These are phyloP conservation scores for Bradysia coprophila DNA, from an alignment of 1,140 invertebrate species.

Conservation along the genomic window DNA sequence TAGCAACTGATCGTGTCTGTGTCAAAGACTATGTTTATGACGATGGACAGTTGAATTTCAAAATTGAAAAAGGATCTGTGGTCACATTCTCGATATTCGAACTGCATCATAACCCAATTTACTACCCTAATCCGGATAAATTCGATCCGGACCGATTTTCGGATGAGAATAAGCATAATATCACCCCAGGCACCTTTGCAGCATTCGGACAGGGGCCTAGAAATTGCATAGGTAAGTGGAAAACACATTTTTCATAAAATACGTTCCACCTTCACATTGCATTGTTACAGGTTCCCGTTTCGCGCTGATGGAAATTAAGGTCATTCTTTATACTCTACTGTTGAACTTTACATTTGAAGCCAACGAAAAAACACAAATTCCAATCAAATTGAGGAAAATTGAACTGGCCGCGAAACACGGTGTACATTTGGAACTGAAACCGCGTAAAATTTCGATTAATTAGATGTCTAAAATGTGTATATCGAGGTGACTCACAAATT, in stretches of 20 bases:
- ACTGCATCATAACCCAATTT: conserved; percentile 26
- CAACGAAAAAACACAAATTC: conserved; percentile 4
- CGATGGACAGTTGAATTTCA: conserved; percentile 6
- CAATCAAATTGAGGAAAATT: conserved; percentile 13
- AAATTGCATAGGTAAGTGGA: conserved; percentile 22
- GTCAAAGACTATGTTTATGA: conserved; percentile 12
- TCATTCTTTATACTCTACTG: conserved; percentile 21
- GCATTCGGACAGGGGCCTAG: conserved; percentile 27
- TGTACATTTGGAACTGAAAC: conserved; percentile 17
- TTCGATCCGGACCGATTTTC: conserved; percentile 33
- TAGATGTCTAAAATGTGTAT: too few relatives aligned
- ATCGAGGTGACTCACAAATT: too few relatives aligned
- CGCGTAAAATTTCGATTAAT: too few relatives aligned
- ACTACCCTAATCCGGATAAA: conserved; percentile 28
- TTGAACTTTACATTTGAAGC: conserved; percentile 3
- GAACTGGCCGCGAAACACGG: conserved; percentile 18
- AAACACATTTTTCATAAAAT: not conserved
- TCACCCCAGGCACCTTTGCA: conserved; percentile 15
- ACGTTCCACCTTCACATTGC: not conserved
- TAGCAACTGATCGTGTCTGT: conserved; percentile 25
- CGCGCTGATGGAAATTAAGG: conserved; percentile 35
- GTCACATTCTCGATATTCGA: conserved; percentile 24
- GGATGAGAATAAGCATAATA: conserved; percentile 20
- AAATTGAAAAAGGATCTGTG: conserved; percentile 3
- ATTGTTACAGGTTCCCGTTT: conserved; percentile 23